Evolutionary conservation across 2,888 invertebrate genomes (phyloP).

Genomic region (Hirtodrosophila alboralis): DNA sequence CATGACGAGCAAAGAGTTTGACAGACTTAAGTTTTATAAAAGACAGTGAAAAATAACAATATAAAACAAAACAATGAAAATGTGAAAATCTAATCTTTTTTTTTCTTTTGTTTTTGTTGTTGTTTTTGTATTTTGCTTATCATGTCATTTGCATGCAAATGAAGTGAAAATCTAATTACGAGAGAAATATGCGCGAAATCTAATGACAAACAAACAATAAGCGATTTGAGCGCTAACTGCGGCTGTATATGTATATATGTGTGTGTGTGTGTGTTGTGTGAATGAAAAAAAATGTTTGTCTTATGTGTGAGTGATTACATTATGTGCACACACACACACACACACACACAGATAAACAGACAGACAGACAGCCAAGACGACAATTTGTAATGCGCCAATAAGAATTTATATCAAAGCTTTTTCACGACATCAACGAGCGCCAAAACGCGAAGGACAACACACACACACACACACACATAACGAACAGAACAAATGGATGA

Average conservation of each 20-base stretch:
- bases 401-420: conserved; percentile 76
- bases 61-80: conserved; percentile 30
- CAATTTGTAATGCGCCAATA: conserved; percentile 80
- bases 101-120: too few species aligned
- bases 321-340: conserved; percentile 49
- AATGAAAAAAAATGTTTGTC: conserved; percentile 31
- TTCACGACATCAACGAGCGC: conserved; percentile 48
- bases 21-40: too few species aligned
- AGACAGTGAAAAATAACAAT: too few species aligned
- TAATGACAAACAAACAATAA: conserved; percentile 68
- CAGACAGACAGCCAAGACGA: conserved; percentile 43
- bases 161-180: conserved; percentile 75
- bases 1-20: too few species aligned
- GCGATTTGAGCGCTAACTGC: conserved; percentile 15
- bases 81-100: conserved; percentile 37
- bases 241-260: background rate
- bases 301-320: conserved; percentile 67
- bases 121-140: conserved; percentile 5
- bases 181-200: conserved; percentile 64
- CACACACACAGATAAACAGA: conserved; percentile 4
- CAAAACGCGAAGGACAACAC: conserved; percentile 47
- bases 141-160: conserved; percentile 73
- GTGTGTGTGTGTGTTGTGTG: conserved; percentile 1
- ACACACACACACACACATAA: too few species aligned
- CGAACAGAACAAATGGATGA: conserved; percentile 22